A percentile compares a stretch with the other conserved stretches of the same genome.
Evolutionary conservation across 2,888 invertebrate genomes (phyloP).

Genomic region (Melolontha melolontha): DNA sequence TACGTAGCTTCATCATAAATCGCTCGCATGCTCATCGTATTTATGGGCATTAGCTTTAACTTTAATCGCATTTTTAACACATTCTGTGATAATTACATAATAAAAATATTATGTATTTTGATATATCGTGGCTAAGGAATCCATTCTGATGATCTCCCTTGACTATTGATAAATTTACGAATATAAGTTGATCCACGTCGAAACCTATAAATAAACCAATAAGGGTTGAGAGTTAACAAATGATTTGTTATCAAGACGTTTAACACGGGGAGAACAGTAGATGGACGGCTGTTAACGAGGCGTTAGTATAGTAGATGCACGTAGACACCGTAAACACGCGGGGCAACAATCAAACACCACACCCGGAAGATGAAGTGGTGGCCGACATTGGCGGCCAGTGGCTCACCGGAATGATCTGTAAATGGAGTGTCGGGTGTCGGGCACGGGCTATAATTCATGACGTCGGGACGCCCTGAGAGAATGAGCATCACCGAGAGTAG

Average conservation of each 20-base stretch:
- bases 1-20: too few species aligned
- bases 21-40: too few species aligned
- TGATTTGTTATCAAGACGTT: slow-evolving; percentile 64
- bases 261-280: slow-evolving; percentile 52
- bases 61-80: too few species aligned
- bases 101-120: too few species aligned
- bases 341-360: slow-evolving; percentile 42
- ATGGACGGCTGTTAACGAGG: slow-evolving; percentile 56
- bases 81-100: too few species aligned
- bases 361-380: slow-evolving; percentile 57
- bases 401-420: slow-evolving; percentile 71
- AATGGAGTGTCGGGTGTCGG: slow-evolving; percentile 69
- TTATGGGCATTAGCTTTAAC: too few species aligned
- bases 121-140: too few species aligned
- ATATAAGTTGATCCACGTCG: slow-evolving; percentile 9
- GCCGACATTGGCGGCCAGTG: slow-evolving; percentile 47
- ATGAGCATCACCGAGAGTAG: neutral
- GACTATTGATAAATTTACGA: slow-evolving; percentile 9
- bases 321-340: neutral
- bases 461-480: slow-evolving; percentile 58
- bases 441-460: slow-evolving; percentile 69
- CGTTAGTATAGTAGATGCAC: slow-evolving; percentile 8
- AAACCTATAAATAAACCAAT: slow-evolving; percentile 60
- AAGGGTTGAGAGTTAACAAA: slow-evolving; percentile 58
- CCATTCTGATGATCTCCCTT: neutral